Evolutionary conservation across 2,113 vertebrate species (phyloP).

Genomic region (Spilogale gracilis): DNA sequence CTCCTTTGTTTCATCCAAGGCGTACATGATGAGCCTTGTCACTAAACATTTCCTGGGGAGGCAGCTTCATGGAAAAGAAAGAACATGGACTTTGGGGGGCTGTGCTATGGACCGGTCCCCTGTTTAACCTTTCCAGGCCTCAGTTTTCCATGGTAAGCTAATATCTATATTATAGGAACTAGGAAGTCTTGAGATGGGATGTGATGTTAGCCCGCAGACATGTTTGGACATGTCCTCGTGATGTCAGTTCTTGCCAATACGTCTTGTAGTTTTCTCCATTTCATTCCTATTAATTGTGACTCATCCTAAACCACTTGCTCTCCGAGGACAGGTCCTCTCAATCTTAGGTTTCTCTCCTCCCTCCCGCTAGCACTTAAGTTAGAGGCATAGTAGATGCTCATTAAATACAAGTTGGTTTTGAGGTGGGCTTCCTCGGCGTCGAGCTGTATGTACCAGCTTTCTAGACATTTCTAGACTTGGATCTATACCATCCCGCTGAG

Average conservation of each 20-base stretch:
- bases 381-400: not conserved
- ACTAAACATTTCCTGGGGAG: not conserved
- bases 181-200: not conserved
- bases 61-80: not conserved
- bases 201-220: fast-evolving
- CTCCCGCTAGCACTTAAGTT: not conserved
- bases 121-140: not conserved
- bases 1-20: not conserved
- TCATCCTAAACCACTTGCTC: not conserved
- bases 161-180: fast-evolving
- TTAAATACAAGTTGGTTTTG: not conserved
- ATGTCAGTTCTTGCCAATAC: not conserved
- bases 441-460: not conserved
- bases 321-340: not conserved
- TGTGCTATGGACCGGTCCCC: not conserved
- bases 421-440: not conserved
- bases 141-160: not conserved
- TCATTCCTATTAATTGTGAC: not conserved
- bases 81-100: not conserved
- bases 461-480: not conserved
- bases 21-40: fast-evolving
- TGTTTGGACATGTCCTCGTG: not conserved
- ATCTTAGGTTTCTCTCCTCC: not conserved
- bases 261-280: not conserved
- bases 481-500: not conserved